Base-by-base conservation (phyloP, 2,113 vertebrate species). In the Proteles cristata region DNA sequence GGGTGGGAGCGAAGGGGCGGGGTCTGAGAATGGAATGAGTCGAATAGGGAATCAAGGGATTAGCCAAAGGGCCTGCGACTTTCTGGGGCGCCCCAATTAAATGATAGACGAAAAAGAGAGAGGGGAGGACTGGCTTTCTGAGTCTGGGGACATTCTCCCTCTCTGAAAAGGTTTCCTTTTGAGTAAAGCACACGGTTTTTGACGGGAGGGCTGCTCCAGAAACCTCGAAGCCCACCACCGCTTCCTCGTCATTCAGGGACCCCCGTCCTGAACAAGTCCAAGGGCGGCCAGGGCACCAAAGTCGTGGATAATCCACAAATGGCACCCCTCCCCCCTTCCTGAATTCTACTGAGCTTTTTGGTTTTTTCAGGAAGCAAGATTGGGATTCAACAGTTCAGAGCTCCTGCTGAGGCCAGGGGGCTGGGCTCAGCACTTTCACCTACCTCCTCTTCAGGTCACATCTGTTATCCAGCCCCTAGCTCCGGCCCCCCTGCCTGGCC, bases 401-500 rank as follows among this genome's bases (percentile, higher is more conserved):
- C 89, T 85, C 98, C 97, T 89, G 97, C 95, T 93, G 97, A 2
- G 93, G 89, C 86, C 66, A n/a, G 74, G 93, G 96, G 92, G 94
- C 87, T 96, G 97, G 98, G 94, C 96, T 96, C 94, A 95, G 97
- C 96, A 95, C 95, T 97, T 96, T 96, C 97, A 96, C 98, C 98
- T 96, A 97, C 88, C 95, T 96, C 96, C 95, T 96, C 93, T 84
- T 92, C 97, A 97, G 98, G 96, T 98, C 98, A 98, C 98, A 97
- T 98, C 97, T 98, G 98, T 96, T 98, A 96, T 92, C 90, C 98
- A 98, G 97, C 90, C 97, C 97, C 94, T 69, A 39, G 90, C 97
- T 90, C 87, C 7, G 25, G 96, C 90, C 97, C 97, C 97, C 97
- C 97, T 96, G 96, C 97, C 97, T 93, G 82, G 95, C 95, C 96